Base-by-base conservation (phyloP, 2,888 invertebrate genomes). In the Drosophila merina region DNA sequence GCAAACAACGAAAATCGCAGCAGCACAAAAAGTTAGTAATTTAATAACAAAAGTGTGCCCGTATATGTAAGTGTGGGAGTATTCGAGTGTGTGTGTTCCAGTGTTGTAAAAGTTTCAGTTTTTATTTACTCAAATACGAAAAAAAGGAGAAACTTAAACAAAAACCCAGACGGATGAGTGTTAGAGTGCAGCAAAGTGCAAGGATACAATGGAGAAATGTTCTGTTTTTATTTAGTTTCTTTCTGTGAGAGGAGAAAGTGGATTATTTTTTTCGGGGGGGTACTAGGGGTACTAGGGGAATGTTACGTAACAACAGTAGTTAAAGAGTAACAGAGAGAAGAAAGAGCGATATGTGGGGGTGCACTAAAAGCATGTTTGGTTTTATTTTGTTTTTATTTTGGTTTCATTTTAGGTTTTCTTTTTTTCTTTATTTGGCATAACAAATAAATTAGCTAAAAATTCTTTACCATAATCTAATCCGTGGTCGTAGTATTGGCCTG, bases 401-500 rank as follows among this genome's bases (percentile, higher is more conserved):
- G 52, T 57, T 45, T 36, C 9, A 1, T 33, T 33, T 33, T 57
- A 20, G 20, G 20, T 20, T 20, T 20, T 20, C 20, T 20, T 20
- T 38, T 58, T 69, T 50, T 38, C 48, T 28, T 78, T 59, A 54
- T 76, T 73, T 54, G 72, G 76, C 76, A 80, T 72, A 67, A 81
- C 67, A 85, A 71, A 82, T 88, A 85, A 90, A 88, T 76, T 78
- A 90, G 79, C 79, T 79, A 86, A 88, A 76, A 83, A 76, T 88
- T 93, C 93, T 93, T 96, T 97, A 96, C 96, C 96, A 96, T 95
- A 96, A 95, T 94, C 95, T 95, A 93, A 96, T 96, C 96, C 96
- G 95, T 93, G 96, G 96, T 94, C 96, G 95, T 92, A 96, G 94
- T 92, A 95, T 95, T 93, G 96, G 96, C 95, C 96, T 94, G 93